These are phyloP conservation scores for Campylomormyrus numenius DNA, from an alignment of 2,113 vertebrate species.

Conservation along the genomic window DNA sequence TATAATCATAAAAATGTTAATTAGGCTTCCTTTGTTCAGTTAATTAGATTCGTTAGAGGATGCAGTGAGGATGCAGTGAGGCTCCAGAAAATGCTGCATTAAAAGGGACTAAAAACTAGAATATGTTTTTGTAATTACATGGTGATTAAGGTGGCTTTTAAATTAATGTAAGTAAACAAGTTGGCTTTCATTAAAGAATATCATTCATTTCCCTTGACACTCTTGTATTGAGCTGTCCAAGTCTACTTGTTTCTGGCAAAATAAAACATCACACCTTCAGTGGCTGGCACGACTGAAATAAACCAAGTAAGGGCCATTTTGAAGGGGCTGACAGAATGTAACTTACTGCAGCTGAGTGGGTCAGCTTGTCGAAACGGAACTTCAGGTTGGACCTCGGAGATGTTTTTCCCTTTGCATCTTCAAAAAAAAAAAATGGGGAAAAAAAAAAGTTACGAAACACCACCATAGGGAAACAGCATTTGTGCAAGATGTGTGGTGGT, in stretches of 20 bases:
- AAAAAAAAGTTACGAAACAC: neutral
- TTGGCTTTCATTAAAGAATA: neutral
- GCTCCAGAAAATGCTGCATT: neutral
- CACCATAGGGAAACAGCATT: neutral
- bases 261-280: neutral
- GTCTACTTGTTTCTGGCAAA: neutral
- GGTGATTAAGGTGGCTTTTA: neutral
- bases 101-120: neutral
- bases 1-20: neutral
- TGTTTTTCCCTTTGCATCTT: slow-evolving; percentile 80
- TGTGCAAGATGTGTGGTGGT: neutral
- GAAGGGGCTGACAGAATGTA: neutral
- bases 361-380: slow-evolving; percentile 88
- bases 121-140: neutral
- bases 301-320: neutral
- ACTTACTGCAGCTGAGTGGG: slow-evolving; percentile 72
- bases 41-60: neutral
- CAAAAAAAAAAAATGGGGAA: neutral
- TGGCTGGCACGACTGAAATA: neutral
- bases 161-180: neutral
- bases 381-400: slow-evolving; percentile 78
- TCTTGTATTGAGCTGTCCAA: neutral
- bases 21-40: neutral
- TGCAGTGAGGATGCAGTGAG: neutral
- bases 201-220: neutral